Evolutionary conservation across 2,113 vertebrate species (phyloP), one percentile per base, ranked within the genome.

Genomic region (Bubo blakistoni): DNA sequence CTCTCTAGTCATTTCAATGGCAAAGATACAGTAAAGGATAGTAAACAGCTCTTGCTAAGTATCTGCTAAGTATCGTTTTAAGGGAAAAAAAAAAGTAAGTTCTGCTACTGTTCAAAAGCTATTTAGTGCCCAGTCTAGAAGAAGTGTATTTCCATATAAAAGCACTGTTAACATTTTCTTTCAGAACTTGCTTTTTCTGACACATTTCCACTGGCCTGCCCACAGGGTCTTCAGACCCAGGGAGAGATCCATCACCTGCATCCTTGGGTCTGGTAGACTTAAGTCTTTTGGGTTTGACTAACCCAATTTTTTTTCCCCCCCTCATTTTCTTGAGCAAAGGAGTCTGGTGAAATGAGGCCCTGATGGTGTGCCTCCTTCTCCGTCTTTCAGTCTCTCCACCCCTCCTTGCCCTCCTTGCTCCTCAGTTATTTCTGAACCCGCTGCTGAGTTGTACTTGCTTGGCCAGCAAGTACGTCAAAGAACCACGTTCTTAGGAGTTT

Each of bases 391-490:
- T 69, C 14, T 13, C 81, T 40, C 44, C 83, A 17, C 40, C 54
- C 71, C 17, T 52, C 62, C 85, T 52, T 34, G 59, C 80, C 22
- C 71, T 32, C 42, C 8, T 7, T n/a, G 49, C 8, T 54, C 59
- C 19, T 1, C 10, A 16, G 65, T 94, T 82, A 72, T 92, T 82
- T 86, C 94, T 71, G 82, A 58, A 81, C 10, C 34, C 3, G 55
- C 73, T 20, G 51, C 21, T 7, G 55, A 20, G 66, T 8, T 36
- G 2, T 4, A 13, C 17, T 0, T 26, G 40, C 78, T 19, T 0
- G 4, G 54, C 24, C 88, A 38, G 10, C 0, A 15, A 46, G 11
- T 6, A 11, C 11, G 6, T 84, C 94, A 74, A 12, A 21, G 20
- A 12, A 11, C 49, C 80, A 10, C 83, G 30, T 36, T 69, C 26